A percentile compares a stretch with the other conserved stretches of the same genome.
These are phyloP conservation scores for Hemiprocne comata DNA, from an alignment of 2,113 vertebrate genomes.

Conservation along the genomic window DNA sequence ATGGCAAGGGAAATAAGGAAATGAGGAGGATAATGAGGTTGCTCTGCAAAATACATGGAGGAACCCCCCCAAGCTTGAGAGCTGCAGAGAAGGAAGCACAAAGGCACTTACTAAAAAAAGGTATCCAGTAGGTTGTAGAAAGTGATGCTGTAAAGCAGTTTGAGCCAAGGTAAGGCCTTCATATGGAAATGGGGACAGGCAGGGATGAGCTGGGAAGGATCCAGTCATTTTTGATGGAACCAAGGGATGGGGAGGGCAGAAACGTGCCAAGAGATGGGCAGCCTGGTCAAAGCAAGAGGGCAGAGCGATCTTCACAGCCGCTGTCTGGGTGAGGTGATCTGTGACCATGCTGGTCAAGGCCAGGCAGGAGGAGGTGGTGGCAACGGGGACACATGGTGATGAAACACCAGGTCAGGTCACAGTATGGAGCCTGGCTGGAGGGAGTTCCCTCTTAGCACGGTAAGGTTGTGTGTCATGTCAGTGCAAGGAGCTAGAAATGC, in stretches of 20 bases:
- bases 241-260: background rate
- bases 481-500: background rate
- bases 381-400: background rate
- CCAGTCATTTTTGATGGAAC: background rate
- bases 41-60: background rate
- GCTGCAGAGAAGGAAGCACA: background rate
- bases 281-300: background rate
- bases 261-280: background rate
- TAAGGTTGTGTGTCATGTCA: background rate
- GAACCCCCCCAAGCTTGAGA: background rate
- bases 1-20: background rate
- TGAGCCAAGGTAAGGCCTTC: background rate
- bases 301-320: background rate
- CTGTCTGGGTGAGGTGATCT: background rate
- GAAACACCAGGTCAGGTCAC: background rate
- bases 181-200: accelerated
- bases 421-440: background rate
- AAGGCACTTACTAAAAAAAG: background rate
- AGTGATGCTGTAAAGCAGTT: background rate
- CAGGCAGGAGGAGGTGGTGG: background rate
- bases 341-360: background rate
- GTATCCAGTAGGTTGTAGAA: background rate
- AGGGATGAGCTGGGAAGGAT: too few species aligned
- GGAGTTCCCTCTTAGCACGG: background rate
- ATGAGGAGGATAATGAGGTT: background rate